Conservation (phyloP, 1,140 invertebrate genomes). For the Drosophila hydei region DNA sequence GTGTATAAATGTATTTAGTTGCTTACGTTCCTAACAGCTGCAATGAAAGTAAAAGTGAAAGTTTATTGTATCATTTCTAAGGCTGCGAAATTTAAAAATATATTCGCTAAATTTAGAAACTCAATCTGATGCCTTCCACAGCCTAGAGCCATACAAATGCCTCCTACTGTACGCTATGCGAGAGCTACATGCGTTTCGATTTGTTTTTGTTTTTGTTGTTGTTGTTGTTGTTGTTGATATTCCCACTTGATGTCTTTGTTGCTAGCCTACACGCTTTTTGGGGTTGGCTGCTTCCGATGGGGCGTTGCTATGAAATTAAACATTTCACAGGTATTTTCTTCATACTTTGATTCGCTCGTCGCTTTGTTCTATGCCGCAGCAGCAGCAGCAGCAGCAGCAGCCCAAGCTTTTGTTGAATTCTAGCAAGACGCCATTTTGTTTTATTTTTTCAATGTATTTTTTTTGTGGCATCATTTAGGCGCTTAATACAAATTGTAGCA, state of each 20-base stretch:
- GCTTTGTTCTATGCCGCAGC: conserved; percentile 66
- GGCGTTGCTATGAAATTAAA: conserved; percentile 83
- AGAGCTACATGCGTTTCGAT: neutral
- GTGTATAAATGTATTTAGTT: conserved; percentile 54
- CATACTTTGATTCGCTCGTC: conserved; percentile 69
- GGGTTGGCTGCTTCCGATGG: conserved; percentile 60
- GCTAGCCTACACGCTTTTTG: conserved; percentile 39
- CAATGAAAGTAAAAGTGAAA: conserved; percentile 56
- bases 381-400: conserved; percentile 22
- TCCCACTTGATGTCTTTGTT: conserved; percentile 40
- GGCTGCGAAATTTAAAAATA: conserved; percentile 1
- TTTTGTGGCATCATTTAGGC: conserved; percentile 49
- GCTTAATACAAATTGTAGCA: neutral
- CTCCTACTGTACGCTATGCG: neutral
- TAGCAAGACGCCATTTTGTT: conserved; percentile 63
- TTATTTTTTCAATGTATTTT: conserved; percentile 29
- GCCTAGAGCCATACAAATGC: conserved; percentile 16
- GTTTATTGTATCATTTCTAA: conserved; percentile 8
- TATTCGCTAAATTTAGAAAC: conserved; percentile 26
- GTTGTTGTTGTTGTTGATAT: conserved; percentile 28
- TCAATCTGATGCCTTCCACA: neutral
- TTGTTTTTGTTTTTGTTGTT: conserved; percentile 26
- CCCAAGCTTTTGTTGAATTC: conserved; percentile 12
- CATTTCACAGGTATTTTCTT: conserved; percentile 81
- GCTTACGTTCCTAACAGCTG: conserved; percentile 54